Base-by-base conservation (phyloP, 2,888 invertebrate genomes). In the Acrobasis consociella region DNA sequence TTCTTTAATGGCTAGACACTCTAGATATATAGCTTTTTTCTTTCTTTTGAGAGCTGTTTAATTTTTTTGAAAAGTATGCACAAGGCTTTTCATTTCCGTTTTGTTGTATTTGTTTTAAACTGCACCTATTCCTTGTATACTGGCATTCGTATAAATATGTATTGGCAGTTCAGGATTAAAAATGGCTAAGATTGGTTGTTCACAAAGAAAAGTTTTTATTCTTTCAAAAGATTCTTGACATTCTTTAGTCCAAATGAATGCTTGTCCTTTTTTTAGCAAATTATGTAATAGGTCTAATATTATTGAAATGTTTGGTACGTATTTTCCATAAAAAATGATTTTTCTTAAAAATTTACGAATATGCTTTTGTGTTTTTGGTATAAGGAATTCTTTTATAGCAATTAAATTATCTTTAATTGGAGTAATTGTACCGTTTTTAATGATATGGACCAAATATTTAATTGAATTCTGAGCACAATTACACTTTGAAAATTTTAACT, bases 331-430 rank as follows among this genome's bases (percentile, higher is more conserved):
- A 52, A 72, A 72, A 61, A 68, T 69, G 42, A 70, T 65, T 65
- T 72, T 75, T 13, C 72, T 72, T 13, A 67, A 42, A 60, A 75
- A 72, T 46, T 75, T 69, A 58, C 71, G 53, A 0, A 74, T 49
- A 64, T 72, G 70, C 56, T 69, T 72, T 22, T 64, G 62, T 15
- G 65, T 73, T 73, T 67, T 69, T 77, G 74, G 42, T 3, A 3
- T 22, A 22, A 3, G 22, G 22, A 22, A 22, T 22, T 22, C 22
- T 22, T 22, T 22, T 22, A 65, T 38, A 72, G 63, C 37, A 52
- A 64, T 64, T 59, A 67, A 64, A 49, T 69, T 64, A 49, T 66
- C 64, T 58, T 58, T 66, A 10, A 64, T 2, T 22, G 66, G 62
- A 31, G 52, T 64, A 5, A 70, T 16, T 50, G 68, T 63, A 65